Percentiles rank a stretch among this genome's conserved stretches.
These are phyloP conservation scores for Drosophila littoralis DNA, from an alignment of 1,140 invertebrate species.

Conservation along the genomic window DNA sequence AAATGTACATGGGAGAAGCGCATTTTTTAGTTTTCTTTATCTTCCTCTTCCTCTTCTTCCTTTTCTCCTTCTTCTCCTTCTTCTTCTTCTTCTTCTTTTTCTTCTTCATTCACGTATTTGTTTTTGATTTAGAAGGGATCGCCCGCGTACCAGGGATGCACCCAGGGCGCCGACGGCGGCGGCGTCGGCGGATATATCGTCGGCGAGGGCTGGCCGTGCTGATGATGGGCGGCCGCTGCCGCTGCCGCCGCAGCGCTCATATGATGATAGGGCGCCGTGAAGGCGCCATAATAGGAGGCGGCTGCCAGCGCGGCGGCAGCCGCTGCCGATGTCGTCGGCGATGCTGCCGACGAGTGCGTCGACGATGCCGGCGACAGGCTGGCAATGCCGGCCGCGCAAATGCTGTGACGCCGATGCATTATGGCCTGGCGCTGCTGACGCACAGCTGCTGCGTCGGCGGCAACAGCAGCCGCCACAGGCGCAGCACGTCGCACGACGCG, in stretches of 20 bases:
- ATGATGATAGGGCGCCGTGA: conserved; percentile 59
- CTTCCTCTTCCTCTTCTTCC: neutral
- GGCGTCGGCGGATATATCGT: conserved; percentile 84
- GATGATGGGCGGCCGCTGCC: conserved; percentile 61
- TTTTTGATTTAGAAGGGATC: conserved; percentile 66
- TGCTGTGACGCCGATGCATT: conserved; percentile 67
- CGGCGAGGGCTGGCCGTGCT: conserved; percentile 80
- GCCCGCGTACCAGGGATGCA: conserved; percentile 84
- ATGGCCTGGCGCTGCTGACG: conserved; percentile 50
- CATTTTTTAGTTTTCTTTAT: neutral
- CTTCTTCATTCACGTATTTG: neutral
- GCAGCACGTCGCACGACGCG: conserved; percentile 6
- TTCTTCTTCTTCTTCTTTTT: neutral
- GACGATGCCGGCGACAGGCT: conserved; percentile 64
- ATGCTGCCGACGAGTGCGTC: conserved; percentile 52
- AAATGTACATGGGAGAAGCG: conserved; percentile 6
- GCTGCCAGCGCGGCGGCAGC: conserved; percentile 64
- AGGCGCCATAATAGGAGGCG: conserved; percentile 58
- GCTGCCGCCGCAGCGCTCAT: conserved; percentile 62
- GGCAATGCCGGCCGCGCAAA: conserved; percentile 59
- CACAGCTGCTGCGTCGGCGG: conserved; percentile 25
- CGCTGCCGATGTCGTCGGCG: conserved; percentile 54
- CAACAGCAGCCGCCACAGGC: conserved; percentile 35
- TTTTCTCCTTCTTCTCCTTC: neutral
- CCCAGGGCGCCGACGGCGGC: conserved; percentile 83